These are phyloP conservation scores for Ichneumoninae sp. DNA, from an alignment of 2,888 invertebrate genomes.

Conservation along the genomic window DNA sequence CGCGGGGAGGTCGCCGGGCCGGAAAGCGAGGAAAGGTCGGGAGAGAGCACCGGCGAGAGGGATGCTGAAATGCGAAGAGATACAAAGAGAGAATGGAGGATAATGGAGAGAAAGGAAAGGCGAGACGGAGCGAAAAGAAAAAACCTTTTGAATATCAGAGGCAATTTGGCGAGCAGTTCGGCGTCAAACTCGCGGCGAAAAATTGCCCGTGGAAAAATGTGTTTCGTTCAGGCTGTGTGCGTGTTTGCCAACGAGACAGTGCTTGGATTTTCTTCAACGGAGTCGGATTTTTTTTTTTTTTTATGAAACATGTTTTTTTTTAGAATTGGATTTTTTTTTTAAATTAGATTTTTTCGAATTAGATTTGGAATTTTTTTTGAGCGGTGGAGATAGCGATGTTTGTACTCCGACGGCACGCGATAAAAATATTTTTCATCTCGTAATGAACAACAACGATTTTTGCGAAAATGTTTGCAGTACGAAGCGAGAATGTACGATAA, in stretches of 20 bases:
- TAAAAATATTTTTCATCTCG: neutral
- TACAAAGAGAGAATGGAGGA: conserved; percentile 48
- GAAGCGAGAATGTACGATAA: conserved; percentile 46
- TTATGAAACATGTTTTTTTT: neutral
- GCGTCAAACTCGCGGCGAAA: conserved; percentile 9
- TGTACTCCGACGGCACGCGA: neutral
- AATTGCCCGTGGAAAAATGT: conserved; percentile 40
- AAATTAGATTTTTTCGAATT: no score
- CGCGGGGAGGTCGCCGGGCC: conserved; percentile 17
- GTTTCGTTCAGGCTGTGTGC: neutral
- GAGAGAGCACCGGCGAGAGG: neutral
- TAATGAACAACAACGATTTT: neutral
- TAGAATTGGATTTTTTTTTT: no score
- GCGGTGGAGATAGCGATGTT: no score
- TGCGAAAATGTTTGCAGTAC: neutral
- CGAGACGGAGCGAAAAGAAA: neutral
- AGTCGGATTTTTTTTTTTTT: conserved; percentile 10
- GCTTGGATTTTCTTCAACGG: conserved; percentile 16
- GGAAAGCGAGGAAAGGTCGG: conserved; percentile 15
- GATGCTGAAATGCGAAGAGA: conserved; percentile 37
- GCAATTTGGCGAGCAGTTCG: conserved; percentile 59
- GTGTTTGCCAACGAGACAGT: conserved; percentile 31
- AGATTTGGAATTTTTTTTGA: no score
- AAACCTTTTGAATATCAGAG: conserved; percentile 55
- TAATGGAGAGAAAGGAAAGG: conserved; percentile 50